These are phyloP conservation scores for Balaenoptera acutorostrata DNA, from an alignment of 2,113 vertebrate genomes.

Conservation along the genomic window DNA sequence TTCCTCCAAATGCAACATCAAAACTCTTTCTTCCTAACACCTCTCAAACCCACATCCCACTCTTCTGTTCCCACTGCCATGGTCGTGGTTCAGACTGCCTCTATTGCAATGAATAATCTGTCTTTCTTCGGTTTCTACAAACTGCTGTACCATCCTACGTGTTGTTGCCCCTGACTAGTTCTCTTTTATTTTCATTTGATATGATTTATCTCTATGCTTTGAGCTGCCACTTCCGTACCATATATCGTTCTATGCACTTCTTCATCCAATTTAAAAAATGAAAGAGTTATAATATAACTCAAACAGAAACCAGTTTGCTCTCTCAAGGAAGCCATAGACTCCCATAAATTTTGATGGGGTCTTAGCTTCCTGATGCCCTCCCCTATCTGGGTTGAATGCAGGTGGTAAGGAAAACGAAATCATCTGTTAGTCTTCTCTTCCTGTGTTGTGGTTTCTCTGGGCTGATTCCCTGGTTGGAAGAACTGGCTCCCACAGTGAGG, in stretches of 20 bases:
- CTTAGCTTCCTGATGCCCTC: not conserved
- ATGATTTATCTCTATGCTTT: not conserved
- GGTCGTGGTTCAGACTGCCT: not conserved
- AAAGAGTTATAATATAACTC: not conserved
- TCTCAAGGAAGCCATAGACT: not conserved
- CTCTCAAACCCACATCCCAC: not conserved
- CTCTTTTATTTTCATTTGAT: not conserved
- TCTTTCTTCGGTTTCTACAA: not conserved
- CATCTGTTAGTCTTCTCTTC: not conserved
- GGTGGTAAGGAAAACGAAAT: not conserved
- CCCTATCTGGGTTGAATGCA: not conserved
- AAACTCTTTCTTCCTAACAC: not conserved
- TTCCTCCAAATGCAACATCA: not conserved
- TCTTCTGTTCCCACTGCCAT: not conserved
- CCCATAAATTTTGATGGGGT: not conserved
- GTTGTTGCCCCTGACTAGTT: not conserved
- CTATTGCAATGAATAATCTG: not conserved
- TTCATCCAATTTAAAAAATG: not conserved
- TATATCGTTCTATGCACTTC: not conserved
- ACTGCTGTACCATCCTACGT: not conserved
- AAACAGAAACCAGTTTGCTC: not conserved
- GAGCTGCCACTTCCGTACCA: not conserved
- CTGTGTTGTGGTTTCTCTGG: not conserved
- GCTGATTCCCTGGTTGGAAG: not conserved
- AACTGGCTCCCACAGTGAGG: not conserved